Conservation (phyloP, 2,797 vertebrate species). For the Percopsis omiscomaycus region DNA sequence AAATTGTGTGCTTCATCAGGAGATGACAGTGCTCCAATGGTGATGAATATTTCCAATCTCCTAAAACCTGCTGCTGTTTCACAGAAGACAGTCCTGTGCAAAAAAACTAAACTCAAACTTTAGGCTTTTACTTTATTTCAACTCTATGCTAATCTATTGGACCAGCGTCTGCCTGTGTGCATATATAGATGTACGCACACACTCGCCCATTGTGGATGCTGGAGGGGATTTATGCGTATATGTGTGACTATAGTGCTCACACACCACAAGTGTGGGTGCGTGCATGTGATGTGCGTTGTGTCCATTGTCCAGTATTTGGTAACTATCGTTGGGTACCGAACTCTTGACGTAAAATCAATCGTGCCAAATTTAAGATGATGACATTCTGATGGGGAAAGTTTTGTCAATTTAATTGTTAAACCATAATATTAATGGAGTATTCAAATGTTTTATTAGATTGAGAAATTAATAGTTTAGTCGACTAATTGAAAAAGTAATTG, state of each 20-base stretch:
- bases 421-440: too few species aligned
- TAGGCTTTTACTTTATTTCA: conserved; percentile 34
- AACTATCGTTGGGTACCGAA: conserved; percentile 15
- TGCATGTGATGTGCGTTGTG: conserved; percentile 29
- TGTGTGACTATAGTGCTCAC: neutral
- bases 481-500: too few species aligned
- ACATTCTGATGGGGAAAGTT: too few species aligned
- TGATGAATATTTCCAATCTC: conserved; percentile 42
- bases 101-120: conserved; percentile 26
- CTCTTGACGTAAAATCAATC: too few species aligned
- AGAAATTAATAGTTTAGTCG: too few species aligned
- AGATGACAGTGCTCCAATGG: conserved; percentile 23
- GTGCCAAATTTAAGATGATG: too few species aligned
- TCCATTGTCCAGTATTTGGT: conserved; percentile 33
- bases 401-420: too few species aligned
- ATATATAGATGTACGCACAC: conserved; percentile 18
- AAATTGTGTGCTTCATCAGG: conserved; percentile 18
- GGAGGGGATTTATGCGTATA: conserved; percentile 4
- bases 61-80: conserved; percentile 40
- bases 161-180: conserved; percentile 17
- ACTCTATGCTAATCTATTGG: conserved; percentile 65
- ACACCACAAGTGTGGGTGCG: conserved; percentile 9
- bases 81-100: conserved; percentile 21
- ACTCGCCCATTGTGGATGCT: conserved; percentile 19
- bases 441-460: too few species aligned